A percentile compares a stretch with the other conserved stretches of the same genome.
Conservation (phyloP, 2,797 vertebrate genomes). For the Dromococcyx pavoninus region DNA sequence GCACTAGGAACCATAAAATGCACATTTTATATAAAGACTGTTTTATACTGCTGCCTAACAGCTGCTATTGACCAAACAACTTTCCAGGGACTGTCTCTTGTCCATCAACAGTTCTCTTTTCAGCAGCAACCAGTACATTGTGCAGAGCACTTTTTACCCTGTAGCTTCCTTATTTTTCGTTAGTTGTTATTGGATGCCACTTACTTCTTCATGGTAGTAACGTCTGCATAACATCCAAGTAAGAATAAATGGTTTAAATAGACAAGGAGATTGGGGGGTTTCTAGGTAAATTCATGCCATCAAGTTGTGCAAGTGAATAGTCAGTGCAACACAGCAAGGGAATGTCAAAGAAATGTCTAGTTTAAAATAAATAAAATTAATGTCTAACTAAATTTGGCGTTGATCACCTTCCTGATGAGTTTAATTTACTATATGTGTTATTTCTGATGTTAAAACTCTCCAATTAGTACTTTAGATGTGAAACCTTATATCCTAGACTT, state of each 20-base stretch:
- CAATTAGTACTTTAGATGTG: neutral
- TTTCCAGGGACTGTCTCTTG: slow-evolving; percentile 70
- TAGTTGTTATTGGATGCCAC: slow-evolving; percentile 3
- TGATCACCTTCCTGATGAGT: slow-evolving; percentile 57
- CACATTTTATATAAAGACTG: slow-evolving; percentile 53
- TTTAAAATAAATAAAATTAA: slow-evolving; percentile 60
- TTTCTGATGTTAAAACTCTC: slow-evolving; percentile 8
- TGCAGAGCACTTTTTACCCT: slow-evolving; percentile 45
- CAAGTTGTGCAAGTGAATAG: slow-evolving; percentile 27
- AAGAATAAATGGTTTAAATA: slow-evolving; percentile 11
- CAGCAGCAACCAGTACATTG: slow-evolving; percentile 57
- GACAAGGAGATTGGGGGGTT: neutral
- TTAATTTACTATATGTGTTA: slow-evolving; percentile 11
- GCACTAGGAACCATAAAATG: slow-evolving; percentile 63
- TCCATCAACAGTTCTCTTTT: slow-evolving; percentile 75
- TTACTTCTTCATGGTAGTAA: slow-evolving; percentile 18
- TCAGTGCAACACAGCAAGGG: slow-evolving; percentile 40
- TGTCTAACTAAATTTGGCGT: slow-evolving; percentile 50
- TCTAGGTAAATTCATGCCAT: slow-evolving; percentile 10
- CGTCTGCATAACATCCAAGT: neutral
- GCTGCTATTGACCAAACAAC: slow-evolving; percentile 70
- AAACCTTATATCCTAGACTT: neutral
- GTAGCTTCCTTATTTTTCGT: slow-evolving; percentile 37
- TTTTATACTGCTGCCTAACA: slow-evolving; percentile 58
- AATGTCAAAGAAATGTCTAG: slow-evolving; percentile 43